Conservation (phyloP, 2,797 vertebrate genomes). For the Cichlasoma orientale region DNA sequence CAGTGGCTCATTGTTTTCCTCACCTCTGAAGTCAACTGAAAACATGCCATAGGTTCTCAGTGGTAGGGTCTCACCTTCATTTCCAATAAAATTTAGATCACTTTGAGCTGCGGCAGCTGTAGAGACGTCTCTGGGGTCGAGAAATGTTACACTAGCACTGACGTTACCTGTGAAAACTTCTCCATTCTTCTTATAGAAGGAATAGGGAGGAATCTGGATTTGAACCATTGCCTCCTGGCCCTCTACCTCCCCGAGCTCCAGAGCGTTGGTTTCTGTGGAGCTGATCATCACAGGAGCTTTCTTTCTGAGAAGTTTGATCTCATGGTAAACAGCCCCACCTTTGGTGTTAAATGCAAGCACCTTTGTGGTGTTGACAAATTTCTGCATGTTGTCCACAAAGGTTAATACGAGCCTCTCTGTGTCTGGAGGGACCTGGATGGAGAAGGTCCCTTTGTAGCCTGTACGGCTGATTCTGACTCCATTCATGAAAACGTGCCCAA, state of each 20-base stretch:
- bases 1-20: conserved; percentile 85
- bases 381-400: conserved; percentile 95
- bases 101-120: conserved; percentile 90
- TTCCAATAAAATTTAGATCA: conserved; percentile 92
- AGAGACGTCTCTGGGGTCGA: conserved; percentile 92
- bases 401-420: conserved; percentile 93
- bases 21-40: conserved; percentile 92
- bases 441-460: conserved; percentile 97
- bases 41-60: conserved; percentile 98
- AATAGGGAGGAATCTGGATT: conserved; percentile 91
- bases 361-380: conserved; percentile 97
- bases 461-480: conserved; percentile 90
- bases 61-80: conserved; percentile 91
- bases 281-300: conserved; percentile 87
- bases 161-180: conserved; percentile 92
- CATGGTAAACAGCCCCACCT: conserved; percentile 93
- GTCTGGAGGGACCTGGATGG: conserved; percentile 89
- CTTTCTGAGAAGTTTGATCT: conserved; percentile 92
- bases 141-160: conserved; percentile 93
- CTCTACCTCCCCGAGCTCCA: conserved; percentile 88
- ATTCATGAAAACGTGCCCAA: conserved; percentile 94
- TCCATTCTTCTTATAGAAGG: conserved; percentile 92
- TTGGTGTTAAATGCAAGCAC: conserved; percentile 93
- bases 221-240: conserved; percentile 90
- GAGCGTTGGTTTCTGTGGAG: conserved; percentile 84